Evolutionary conservation across 2,797 vertebrate species (phyloP).

Genomic region (Cirrhinus molitorella): DNA sequence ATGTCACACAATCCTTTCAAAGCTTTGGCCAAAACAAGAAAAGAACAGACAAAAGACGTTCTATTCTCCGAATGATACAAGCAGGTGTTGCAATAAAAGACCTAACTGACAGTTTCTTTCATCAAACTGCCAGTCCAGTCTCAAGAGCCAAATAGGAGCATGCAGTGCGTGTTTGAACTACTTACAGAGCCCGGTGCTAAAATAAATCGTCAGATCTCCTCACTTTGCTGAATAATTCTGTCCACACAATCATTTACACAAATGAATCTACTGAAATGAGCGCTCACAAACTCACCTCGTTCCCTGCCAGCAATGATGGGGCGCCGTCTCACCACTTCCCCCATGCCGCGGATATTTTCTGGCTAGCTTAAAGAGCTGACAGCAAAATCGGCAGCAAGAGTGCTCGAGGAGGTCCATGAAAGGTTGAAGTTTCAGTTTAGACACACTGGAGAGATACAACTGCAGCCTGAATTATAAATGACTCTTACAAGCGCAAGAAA

Average conservation of each 20-base stretch:
- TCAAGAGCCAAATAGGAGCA: slow-evolving; percentile 30
- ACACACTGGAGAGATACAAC: slow-evolving; percentile 54
- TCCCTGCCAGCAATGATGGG: slow-evolving; percentile 80
- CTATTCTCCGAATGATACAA: slow-evolving; percentile 35
- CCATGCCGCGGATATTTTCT: slow-evolving; percentile 67
- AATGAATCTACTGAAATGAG: slow-evolving; percentile 43
- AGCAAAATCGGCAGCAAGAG: slow-evolving; percentile 5
- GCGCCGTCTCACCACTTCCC: slow-evolving; percentile 73
- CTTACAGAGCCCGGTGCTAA: slow-evolving; percentile 26
- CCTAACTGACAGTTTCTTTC: slow-evolving; percentile 42
- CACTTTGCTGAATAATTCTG: slow-evolving; percentile 35
- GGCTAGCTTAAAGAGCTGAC: slow-evolving; percentile 17
- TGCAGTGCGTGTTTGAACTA: slow-evolving; percentile 20
- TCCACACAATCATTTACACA: slow-evolving; percentile 33
- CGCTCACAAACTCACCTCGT: slow-evolving; percentile 75
- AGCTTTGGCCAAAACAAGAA: slow-evolving; percentile 7
- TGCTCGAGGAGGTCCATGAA: slow-evolving; percentile 43
- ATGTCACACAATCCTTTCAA: slow-evolving; percentile 41
- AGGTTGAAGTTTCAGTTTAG: slow-evolving; percentile 51
- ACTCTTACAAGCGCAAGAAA: slow-evolving; percentile 70
- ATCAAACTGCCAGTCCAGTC: slow-evolving; percentile 34
- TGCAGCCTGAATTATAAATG: slow-evolving; percentile 79
- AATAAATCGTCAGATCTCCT: slow-evolving; percentile 38
- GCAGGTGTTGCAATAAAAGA: slow-evolving; percentile 57
- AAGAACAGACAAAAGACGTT: slow-evolving; percentile 18